These are phyloP conservation scores for Nannoperca australis DNA, from an alignment of 2,797 vertebrate species.

Conservation along the genomic window DNA sequence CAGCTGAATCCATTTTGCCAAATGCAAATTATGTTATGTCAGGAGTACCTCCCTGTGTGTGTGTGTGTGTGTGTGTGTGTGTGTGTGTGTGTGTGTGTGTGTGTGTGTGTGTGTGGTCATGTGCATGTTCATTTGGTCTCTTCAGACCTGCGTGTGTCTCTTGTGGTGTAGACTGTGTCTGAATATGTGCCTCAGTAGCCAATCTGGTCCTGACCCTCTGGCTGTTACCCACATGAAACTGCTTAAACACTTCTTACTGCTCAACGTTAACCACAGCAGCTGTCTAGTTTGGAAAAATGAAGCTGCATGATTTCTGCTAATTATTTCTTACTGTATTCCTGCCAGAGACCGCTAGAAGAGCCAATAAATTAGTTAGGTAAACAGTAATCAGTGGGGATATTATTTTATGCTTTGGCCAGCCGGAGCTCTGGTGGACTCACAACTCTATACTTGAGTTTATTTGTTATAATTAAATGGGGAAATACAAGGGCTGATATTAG, in stretches of 20 bases:
- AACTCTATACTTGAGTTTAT: not conserved
- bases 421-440: not conserved
- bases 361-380: constrained; percentile 54
- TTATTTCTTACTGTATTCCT: constrained; percentile 23
- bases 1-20: constrained; percentile 27
- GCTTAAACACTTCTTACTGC: not conserved
- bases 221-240: constrained; percentile 13
- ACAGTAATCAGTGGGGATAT: constrained; percentile 46
- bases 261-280: constrained; percentile 30
- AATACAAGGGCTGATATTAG: not conserved
- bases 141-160: not conserved
- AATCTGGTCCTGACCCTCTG: not conserved
- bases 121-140: not conserved
- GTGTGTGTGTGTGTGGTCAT: constrained; percentile 1
- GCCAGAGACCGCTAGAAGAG: constrained; percentile 31
- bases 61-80: constrained; percentile 9
- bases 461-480: constrained; percentile 19
- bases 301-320: constrained; percentile 34
- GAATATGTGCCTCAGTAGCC: not conserved
- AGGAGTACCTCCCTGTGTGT: not conserved
- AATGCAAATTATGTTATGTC: not conserved
- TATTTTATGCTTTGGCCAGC: constrained; percentile 35
- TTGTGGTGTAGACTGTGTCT: not conserved
- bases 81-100: constrained; percentile 6
- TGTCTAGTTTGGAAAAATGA: constrained; percentile 30